Base-by-base conservation (phyloP, 2,113 vertebrate genomes). In the Psettodes erumei region DNA sequence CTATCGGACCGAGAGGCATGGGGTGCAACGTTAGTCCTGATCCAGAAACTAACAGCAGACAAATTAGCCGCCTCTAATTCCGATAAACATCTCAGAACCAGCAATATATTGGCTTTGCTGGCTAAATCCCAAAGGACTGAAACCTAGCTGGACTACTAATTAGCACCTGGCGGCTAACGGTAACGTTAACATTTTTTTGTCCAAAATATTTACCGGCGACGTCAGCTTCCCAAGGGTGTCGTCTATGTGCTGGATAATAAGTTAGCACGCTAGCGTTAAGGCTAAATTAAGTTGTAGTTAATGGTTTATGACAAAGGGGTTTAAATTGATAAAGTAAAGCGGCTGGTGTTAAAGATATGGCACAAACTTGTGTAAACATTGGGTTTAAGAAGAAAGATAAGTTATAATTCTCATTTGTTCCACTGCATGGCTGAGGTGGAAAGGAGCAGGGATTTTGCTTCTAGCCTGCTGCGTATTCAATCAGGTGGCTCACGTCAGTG, bases 221-320 rank as follows among this genome's bases (percentile, higher is more conserved):
- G 84, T 89, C 82, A 85, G 79, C 85, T 82, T 75, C 78, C 70
- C 65, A 3, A 27, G 69, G 89, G 86, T 73, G 75, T 25, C 67
- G 90, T 89, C 90, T 92, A 91, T 68, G 83, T 89, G 55, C 89
- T 91, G 91, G 86, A 76, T 1, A 15, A 4, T 11, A 51, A 30
- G 69, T 84, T 90, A 87, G 81, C 85, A 53, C 16, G 68, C 23
- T 84, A 86, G 62, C 63, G 12, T 33, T 53, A 18, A 54, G 18
- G 72, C 65, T 81, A 67, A 40, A 55, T 51, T 21, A 38, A 16
- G 54, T 37, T 72, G 9, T 18, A n/a, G n/a, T 45, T 8, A 38
- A 30, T 18, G 16, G 0, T 21, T 16, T 3, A 9, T 53, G 6
- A 2, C 12, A 0, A 1, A 7, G 9, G 1, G 13, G n/a, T 5